Evolutionary conservation across 1,140 invertebrate species (phyloP).

Genomic region (Varroa destructor): DNA sequence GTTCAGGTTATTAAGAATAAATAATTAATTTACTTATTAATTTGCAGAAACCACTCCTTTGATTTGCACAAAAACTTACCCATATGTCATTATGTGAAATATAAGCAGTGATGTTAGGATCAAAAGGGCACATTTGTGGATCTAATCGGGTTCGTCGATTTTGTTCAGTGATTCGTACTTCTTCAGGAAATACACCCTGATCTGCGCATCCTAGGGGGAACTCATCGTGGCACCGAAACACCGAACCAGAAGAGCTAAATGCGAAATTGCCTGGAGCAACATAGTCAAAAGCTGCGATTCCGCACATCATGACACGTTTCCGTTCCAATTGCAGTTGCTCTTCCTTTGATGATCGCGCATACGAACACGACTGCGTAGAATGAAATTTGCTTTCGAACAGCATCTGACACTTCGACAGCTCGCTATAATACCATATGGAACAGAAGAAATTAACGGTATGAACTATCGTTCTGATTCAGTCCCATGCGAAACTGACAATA

Average conservation of each 20-base stretch:
- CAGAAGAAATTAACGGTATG: no score
- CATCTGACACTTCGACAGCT: slow-evolving; percentile 52
- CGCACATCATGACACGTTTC: slow-evolving; percentile 74
- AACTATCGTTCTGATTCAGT: not conserved
- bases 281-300: slow-evolving; percentile 82
- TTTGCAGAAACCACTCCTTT: no score
- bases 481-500: not conserved
- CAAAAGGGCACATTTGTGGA: slow-evolving; percentile 77
- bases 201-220: slow-evolving; percentile 30
- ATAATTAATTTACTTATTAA: no score
- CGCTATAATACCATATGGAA: not conserved
- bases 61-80: slow-evolving; percentile 42
- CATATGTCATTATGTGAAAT: slow-evolving; percentile 81
- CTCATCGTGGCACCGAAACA: slow-evolving; percentile 62
- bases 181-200: slow-evolving; percentile 35
- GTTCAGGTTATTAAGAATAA: no score
- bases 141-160: slow-evolving; percentile 57
- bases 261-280: slow-evolving; percentile 67
- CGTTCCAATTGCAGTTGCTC: slow-evolving; percentile 79
- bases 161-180: slow-evolving; percentile 36
- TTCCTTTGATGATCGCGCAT: slow-evolving; percentile 57
- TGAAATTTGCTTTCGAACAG: slow-evolving; percentile 60
- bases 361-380: slow-evolving; percentile 43
- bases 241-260: slow-evolving; percentile 70
- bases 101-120: slow-evolving; percentile 72